Conservation (phyloP, 2,888 invertebrate genomes). For the Parnassius apollo region DNA sequence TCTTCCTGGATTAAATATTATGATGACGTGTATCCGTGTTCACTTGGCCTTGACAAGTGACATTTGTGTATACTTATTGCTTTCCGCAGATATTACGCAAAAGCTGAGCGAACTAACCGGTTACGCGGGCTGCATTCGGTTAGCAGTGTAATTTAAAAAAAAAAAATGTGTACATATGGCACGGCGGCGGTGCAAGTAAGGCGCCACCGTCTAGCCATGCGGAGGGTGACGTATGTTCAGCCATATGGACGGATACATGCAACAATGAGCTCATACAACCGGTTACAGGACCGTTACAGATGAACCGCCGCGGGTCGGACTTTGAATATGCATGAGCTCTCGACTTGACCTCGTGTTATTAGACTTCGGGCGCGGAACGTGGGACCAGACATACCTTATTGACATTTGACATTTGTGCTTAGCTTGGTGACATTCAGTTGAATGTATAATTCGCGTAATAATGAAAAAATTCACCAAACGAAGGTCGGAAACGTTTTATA, state of each 20-base stretch:
- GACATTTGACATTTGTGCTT: conserved; percentile 60
- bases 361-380: conserved; percentile 68
- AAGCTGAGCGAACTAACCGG: conserved; percentile 27
- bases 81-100: conserved; percentile 25
- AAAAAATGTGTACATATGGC: conserved; percentile 8
- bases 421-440: conserved; percentile 37
- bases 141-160: conserved; percentile 11
- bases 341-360: conserved; percentile 76
- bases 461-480: background rate
- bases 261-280: conserved; percentile 75
- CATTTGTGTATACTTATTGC: conserved; percentile 8
- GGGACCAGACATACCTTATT: conserved; percentile 57
- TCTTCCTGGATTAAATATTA: too few relatives aligned
- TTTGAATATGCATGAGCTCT: conserved; percentile 78
- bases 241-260: conserved; percentile 60
- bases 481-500: too few relatives aligned
- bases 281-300: conserved; percentile 78
- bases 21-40: background rate
- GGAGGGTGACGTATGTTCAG: conserved; percentile 26
- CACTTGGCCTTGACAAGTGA: conserved; percentile 14
- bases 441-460: conserved; percentile 5
- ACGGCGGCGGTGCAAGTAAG: conserved; percentile 28
- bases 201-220: conserved; percentile 28
- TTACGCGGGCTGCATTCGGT: conserved; percentile 26
- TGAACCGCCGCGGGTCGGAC: conserved; percentile 61